phyloP scores from a whole-genome alignment of 2,113 vertebrate species.

The Ranitomeya imitator region DNA sequence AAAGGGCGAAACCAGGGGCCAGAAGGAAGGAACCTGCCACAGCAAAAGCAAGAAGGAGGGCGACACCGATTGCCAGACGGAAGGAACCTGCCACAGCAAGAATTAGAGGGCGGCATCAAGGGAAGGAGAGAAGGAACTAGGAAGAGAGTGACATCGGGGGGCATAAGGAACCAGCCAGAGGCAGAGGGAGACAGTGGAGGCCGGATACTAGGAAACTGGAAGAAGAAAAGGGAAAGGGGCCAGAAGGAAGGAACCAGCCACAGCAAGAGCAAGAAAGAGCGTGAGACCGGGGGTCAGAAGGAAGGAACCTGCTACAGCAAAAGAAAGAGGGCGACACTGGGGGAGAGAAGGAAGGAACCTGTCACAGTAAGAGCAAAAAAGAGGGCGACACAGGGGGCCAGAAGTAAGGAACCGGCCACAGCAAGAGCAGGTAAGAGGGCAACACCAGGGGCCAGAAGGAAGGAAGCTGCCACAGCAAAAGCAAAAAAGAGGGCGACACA shows the following conservation, averaged over 20 bases:
- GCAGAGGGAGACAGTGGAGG: not conserved
- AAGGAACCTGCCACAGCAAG: too few relatives aligned
- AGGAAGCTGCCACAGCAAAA: too few relatives aligned
- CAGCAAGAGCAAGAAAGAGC: not conserved
- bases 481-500: not conserved
- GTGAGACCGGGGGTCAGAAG: not conserved
- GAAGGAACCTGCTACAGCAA: too few relatives aligned
- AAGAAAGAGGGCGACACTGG: not conserved
- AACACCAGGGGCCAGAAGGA: not conserved
- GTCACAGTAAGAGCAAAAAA: too few relatives aligned
- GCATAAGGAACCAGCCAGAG: not conserved
- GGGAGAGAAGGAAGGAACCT: too few relatives aligned
- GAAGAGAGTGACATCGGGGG: not conserved
- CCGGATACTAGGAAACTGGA: not conserved
- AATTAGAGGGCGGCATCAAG: too few relatives aligned
- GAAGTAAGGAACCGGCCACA: too few relatives aligned
- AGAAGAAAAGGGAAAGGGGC: not conserved
- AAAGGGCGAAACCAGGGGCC: not conserved
- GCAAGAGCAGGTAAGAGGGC: not conserved
- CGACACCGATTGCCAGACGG: not conserved
- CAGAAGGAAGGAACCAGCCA: too few relatives aligned
- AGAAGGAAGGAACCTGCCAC: too few relatives aligned
- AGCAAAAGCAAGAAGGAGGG: not conserved
- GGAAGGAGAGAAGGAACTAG: too few relatives aligned
- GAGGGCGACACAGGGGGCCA: conserved; percentile 1